Conservation (phyloP, 2,797 vertebrate species). For the Sebastes cheni region DNA sequence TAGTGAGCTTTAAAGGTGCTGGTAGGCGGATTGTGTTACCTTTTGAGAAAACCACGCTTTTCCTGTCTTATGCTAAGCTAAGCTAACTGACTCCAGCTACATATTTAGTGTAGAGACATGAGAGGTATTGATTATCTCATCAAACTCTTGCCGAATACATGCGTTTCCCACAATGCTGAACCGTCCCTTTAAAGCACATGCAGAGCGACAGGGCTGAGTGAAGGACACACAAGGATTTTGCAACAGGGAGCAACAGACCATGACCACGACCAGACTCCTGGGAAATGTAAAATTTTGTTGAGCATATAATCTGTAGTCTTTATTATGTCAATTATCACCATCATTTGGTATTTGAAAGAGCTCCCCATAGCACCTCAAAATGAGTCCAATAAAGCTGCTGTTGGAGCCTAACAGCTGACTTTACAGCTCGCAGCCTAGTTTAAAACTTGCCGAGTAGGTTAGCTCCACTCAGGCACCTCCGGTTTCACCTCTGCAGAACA, state of each 20-base stretch:
- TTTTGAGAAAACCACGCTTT: not conserved
- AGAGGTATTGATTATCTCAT: not conserved
- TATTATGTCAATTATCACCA: not conserved
- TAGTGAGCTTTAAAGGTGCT: not conserved
- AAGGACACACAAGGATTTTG: not conserved
- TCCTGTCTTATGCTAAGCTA: not conserved
- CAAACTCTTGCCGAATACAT: not conserved
- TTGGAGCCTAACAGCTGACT: not conserved
- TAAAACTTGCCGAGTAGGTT: slow-evolving; percentile 34
- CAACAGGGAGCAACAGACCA: not conserved
- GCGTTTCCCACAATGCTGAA: not conserved
- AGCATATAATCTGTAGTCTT: not conserved
- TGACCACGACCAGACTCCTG: not conserved
- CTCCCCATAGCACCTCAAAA: not conserved
- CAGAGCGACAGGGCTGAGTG: not conserved
- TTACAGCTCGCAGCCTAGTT: slow-evolving; percentile 31
- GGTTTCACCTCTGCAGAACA: slow-evolving; percentile 49
- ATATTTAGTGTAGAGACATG: not conserved
- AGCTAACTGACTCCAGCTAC: not conserved
- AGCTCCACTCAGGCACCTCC: slow-evolving; percentile 1
- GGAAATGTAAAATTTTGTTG: not conserved
- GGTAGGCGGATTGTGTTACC: not conserved
- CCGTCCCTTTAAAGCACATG: not conserved
- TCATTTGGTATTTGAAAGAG: not conserved
- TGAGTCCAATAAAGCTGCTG: not conserved